Conservation (phyloP, 2,888 invertebrate species). For the Apamea epomidion region DNA sequence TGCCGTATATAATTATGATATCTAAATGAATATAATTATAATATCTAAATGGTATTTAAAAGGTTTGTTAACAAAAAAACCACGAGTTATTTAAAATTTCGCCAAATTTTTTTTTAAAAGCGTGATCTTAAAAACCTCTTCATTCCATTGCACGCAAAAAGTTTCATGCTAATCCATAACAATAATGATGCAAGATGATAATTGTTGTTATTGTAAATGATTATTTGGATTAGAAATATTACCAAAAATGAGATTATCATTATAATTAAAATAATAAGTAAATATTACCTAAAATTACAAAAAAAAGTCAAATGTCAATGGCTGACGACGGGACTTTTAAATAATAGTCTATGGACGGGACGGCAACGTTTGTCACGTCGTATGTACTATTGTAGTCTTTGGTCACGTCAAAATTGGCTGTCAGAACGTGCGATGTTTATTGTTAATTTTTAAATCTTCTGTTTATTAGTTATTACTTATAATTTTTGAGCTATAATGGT, state of each 20-base stretch:
- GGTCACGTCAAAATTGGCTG: slow-evolving; percentile 26
- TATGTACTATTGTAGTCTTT: too few species aligned
- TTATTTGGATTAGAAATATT: not conserved
- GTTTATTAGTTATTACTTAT: not conserved
- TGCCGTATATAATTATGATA: not conserved
- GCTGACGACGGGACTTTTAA: too few species aligned
- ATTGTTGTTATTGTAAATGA: not conserved
- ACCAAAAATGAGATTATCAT: not conserved
- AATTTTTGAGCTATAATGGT: slow-evolving; percentile 69
- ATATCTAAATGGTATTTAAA: not conserved
- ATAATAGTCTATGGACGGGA: too few species aligned
- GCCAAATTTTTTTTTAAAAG: not conserved
- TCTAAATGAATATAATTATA: not conserved
- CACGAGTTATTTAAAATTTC: not conserved
- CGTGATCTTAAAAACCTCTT: slow-evolving; percentile 16
- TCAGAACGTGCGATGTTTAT: slow-evolving; percentile 46
- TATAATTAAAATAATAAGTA: not conserved
- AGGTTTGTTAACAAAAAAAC: not conserved
- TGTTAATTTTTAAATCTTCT: slow-evolving; percentile 23
- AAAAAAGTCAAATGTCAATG: not conserved
- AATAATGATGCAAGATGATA: not conserved
- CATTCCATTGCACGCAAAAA: slow-evolving; percentile 26
- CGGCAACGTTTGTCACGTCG: not conserved
- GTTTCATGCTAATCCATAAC: not conserved
- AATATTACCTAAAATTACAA: not conserved